Conservation (phyloP, 2,888 invertebrate species). For the Eristalis intricaria region DNA sequence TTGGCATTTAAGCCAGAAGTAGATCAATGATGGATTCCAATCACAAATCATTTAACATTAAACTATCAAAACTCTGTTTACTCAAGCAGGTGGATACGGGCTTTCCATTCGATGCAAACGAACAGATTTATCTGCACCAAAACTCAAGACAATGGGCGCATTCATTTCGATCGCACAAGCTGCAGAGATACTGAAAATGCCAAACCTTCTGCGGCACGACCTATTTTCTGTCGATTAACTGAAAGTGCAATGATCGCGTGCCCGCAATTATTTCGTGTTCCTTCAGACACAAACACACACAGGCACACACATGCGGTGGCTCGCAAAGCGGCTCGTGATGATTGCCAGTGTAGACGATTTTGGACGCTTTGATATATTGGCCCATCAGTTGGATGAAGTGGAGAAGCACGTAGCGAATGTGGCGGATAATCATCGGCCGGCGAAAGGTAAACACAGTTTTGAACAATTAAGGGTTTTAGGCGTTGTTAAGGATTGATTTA, state of each 20-base stretch:
- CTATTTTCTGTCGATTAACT: slow-evolving; percentile 22
- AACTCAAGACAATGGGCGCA: slow-evolving; percentile 28
- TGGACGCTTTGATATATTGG: not conserved
- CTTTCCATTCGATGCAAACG: not conserved
- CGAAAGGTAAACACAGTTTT: not conserved
- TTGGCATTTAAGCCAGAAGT: not conserved
- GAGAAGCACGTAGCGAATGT: not conserved
- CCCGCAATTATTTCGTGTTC: not conserved
- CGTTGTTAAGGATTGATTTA: not conserved
- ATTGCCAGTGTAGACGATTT: not conserved
- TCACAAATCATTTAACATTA: slow-evolving; percentile 4
- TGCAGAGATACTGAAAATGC: not conserved
- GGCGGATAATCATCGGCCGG: not conserved
- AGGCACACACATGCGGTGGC: not conserved
- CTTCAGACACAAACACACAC: not conserved
- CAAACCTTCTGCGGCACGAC: slow-evolving; percentile 31
- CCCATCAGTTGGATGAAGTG: not conserved
- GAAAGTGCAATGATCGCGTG: slow-evolving; percentile 48
- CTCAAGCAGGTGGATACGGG: slow-evolving; percentile 23
- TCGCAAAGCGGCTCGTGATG: not conserved
- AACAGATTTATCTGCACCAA: slow-evolving; percentile 5
- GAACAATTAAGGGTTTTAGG: not conserved
- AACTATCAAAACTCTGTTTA: not conserved
- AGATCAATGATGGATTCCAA: not conserved
- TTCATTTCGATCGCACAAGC: slow-evolving; percentile 23